These are phyloP conservation scores for Sebastes schlegelii DNA, from an alignment of 2,113 vertebrate genomes.

Conservation along the genomic window DNA sequence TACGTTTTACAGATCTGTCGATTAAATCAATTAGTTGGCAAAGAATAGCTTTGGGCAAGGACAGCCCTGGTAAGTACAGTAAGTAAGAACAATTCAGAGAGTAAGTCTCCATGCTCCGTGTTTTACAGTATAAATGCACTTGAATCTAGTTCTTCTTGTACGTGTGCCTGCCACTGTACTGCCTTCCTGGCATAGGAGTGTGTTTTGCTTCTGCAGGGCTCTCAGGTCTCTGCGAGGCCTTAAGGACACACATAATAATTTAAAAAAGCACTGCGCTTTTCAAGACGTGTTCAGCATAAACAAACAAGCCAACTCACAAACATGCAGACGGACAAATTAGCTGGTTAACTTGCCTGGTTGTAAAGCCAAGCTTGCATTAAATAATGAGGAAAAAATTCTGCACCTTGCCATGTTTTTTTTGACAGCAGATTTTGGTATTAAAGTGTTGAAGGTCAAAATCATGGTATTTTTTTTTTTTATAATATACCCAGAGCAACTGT, in stretches of 20 bases:
- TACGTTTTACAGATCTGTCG: too few species aligned
- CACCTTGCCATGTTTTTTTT: neutral
- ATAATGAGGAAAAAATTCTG: neutral
- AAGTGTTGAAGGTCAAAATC: constrained; percentile 3
- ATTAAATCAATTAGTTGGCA: too few species aligned
- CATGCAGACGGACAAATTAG: neutral
- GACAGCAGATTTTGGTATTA: neutral
- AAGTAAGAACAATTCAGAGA: neutral
- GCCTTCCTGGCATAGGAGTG: neutral
- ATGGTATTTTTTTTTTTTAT: neutral
- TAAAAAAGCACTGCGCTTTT: constrained; percentile 25
- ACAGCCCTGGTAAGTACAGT: too few species aligned
- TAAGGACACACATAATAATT: constrained; percentile 31
- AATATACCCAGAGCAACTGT: neutral
- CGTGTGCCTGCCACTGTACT: neutral
- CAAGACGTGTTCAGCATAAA: neutral
- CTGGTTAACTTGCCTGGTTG: neutral
- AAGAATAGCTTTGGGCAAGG: too few species aligned
- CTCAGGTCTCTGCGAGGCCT: constrained; percentile 18
- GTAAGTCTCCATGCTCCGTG: neutral
- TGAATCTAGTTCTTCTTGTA: neutral
- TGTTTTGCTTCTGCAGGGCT: constrained; percentile 18
- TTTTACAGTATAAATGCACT: neutral
- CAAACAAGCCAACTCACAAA: constrained; percentile 3
- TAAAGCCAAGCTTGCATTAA: neutral